phyloP scores from a whole-genome alignment of 2,797 vertebrate species.

The Loris lydekkerianus region DNA sequence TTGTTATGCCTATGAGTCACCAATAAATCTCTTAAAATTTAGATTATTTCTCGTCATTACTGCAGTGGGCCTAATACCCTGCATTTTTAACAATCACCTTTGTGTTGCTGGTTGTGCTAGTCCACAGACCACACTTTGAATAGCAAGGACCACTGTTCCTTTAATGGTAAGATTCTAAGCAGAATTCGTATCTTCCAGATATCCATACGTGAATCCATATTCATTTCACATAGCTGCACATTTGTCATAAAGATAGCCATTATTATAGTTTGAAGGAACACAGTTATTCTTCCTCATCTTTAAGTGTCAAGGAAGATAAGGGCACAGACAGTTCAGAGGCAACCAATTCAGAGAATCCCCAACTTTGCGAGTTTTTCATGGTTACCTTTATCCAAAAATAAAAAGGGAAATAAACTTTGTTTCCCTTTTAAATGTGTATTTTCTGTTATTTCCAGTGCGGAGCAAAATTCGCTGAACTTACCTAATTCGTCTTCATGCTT shows the following conservation, averaged over 20 bases:
- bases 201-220: neutral
- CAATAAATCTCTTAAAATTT: neutral
- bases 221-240: neutral
- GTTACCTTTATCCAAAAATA: constrained; percentile 2
- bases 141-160: neutral
- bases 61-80: neutral
- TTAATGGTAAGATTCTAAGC: neutral
- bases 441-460: neutral
- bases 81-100: neutral
- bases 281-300: neutral
- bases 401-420: neutral
- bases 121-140: neutral
- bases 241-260: neutral
- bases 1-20: neutral
- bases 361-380: neutral
- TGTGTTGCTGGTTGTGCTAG: neutral
- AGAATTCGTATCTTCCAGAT: neutral
- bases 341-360: neutral
- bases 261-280: neutral
- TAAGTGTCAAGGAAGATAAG: neutral
- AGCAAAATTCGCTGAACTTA: neutral
- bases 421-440: neutral
- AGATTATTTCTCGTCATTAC: neutral
- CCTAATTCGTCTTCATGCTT: neutral
- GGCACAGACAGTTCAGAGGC: neutral